phyloP scores from a whole-genome alignment of 2,888 invertebrate genomes.

The Abrostola triplasia region DNA sequence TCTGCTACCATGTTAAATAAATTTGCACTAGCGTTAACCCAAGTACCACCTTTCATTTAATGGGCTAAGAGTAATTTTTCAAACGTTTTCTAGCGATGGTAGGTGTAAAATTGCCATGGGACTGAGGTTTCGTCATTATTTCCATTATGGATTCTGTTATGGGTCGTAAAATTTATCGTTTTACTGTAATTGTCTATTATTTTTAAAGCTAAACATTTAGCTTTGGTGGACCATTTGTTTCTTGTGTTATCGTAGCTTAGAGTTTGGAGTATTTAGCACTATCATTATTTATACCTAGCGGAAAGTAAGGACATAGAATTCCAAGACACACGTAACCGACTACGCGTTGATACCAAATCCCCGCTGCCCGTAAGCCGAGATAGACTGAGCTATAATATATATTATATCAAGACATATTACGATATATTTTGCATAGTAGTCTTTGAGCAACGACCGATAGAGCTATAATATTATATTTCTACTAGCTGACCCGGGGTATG shows the following conservation, averaged over 20 bases:
- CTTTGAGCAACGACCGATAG: too few relatives aligned
- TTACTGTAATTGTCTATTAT: conserved; percentile 32
- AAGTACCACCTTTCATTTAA: conserved; percentile 25
- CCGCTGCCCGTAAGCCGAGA: too few relatives aligned
- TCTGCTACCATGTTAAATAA: conserved; percentile 34
- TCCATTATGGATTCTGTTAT: conserved; percentile 30
- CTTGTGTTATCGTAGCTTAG: too few relatives aligned
- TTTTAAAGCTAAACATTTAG: conserved; percentile 11
- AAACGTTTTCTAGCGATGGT: conserved; percentile 30
- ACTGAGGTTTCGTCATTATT: conserved; percentile 38
- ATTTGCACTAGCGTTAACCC: conserved; percentile 11
- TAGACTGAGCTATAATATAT: too few relatives aligned
- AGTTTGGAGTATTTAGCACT: background rate
- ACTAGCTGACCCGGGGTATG: too few relatives aligned
- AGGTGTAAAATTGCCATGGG: conserved; percentile 18
- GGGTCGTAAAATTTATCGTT: conserved; percentile 43
- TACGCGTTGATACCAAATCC: too few relatives aligned
- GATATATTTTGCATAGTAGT: too few relatives aligned
- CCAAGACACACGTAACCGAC: too few relatives aligned
- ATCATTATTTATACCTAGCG: too few relatives aligned
- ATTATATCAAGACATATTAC: too few relatives aligned
- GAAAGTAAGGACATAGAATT: too few relatives aligned
- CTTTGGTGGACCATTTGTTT: background rate
- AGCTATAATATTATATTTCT: too few relatives aligned
- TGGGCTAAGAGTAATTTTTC: conserved; percentile 35